Evolutionary conservation across 2,113 vertebrate genomes (phyloP).

Genomic region (Phaethornis superciliosus): DNA sequence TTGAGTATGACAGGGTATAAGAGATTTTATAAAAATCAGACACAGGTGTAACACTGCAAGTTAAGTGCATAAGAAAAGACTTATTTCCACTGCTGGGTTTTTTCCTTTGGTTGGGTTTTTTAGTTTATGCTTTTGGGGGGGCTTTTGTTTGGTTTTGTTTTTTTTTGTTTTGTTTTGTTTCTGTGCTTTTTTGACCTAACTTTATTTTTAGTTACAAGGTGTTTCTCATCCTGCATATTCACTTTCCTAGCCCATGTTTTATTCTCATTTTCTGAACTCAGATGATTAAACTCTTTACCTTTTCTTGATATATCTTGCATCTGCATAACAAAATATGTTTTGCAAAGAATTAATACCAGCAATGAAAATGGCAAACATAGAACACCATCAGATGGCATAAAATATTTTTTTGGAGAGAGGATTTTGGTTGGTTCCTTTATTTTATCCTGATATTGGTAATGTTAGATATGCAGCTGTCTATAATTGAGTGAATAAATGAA

Average conservation of each 20-base stretch:
- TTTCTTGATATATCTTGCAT: neutral
- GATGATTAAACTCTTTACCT: neutral
- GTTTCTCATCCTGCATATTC: neutral
- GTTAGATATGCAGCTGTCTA: neutral
- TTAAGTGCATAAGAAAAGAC: neutral
- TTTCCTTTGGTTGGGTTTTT: too few relatives aligned
- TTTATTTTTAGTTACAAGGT: neutral
- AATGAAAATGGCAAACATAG: neutral
- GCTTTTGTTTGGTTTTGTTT: too few relatives aligned
- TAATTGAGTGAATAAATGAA: neutral
- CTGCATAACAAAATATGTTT: neutral
- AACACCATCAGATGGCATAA: neutral
- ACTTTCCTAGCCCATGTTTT: neutral
- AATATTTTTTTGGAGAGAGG: neutral
- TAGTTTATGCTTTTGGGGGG: too few relatives aligned
- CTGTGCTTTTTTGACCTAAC: neutral
- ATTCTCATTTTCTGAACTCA: neutral
- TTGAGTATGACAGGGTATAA: neutral
- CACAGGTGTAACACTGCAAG: neutral
- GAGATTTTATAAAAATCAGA: neutral
- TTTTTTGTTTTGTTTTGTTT: too few relatives aligned
- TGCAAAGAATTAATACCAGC: neutral
- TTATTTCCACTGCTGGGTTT: neutral
- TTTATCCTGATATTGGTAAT: neutral
- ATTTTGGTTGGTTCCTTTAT: rapidly evolving